Conservation (phyloP, 1,140 invertebrate genomes). For the Pseudoatta argentina region DNA sequence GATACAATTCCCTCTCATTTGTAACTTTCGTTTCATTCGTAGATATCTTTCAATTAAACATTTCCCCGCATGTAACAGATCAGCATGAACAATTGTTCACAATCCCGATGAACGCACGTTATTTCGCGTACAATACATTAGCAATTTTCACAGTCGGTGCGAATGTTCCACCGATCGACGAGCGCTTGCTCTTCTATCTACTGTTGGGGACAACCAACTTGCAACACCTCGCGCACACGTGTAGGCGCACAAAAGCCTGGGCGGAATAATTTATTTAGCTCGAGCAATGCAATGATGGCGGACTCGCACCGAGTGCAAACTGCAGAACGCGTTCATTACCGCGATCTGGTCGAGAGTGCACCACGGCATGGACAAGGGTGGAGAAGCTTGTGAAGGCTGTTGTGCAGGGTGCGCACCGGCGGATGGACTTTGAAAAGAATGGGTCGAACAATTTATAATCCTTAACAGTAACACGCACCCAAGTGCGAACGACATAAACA, state of each 20-base stretch:
- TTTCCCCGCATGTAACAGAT: conserved; percentile 9
- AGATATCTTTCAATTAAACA: conserved; percentile 13
- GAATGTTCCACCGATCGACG: conserved; percentile 22
- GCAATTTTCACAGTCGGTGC: conserved; percentile 34
- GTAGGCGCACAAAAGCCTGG: conserved; percentile 28
- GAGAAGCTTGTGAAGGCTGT: not conserved
- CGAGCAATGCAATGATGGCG: conserved; percentile 82
- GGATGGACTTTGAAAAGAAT: conserved; percentile 42
- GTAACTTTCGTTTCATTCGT: conserved; percentile 4
- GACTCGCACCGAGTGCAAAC: conserved; percentile 75
- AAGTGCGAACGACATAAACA: conserved; percentile 52
- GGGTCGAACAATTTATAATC: conserved; percentile 56
- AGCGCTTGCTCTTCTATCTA: not conserved
- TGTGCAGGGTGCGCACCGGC: not conserved
- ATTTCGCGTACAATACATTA: conserved; percentile 35
- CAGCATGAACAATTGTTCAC: conserved; percentile 7
- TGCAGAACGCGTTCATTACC: conserved; percentile 81
- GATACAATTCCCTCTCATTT: conserved; percentile 51
- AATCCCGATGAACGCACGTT: conserved; percentile 2
- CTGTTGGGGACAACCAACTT: conserved; percentile 1
- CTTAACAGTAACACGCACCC: conserved; percentile 67
- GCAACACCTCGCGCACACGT: conserved; percentile 31
- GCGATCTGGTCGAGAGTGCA: conserved; percentile 69
- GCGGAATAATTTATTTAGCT: conserved; percentile 82
- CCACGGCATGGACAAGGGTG: conserved; percentile 62